Conservation (phyloP, 2,113 vertebrate genomes). For the Xyliphius kryptos region DNA sequence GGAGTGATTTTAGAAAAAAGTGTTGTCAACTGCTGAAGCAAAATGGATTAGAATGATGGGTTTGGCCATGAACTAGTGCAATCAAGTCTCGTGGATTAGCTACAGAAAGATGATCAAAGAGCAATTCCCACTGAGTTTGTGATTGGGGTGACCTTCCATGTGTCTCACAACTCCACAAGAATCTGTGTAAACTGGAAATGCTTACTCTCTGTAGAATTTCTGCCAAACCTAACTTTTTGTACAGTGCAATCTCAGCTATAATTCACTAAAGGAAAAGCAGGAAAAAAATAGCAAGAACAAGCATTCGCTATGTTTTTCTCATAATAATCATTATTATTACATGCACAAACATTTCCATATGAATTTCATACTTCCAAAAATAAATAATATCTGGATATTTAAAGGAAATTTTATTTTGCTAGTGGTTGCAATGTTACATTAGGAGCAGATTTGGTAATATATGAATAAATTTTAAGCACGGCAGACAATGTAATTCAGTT, state of each 20-base stretch:
- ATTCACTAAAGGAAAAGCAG: constrained; percentile 26
- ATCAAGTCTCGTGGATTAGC: constrained; percentile 45
- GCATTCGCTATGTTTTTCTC: too few species aligned
- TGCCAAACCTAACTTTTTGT: constrained; percentile 23
- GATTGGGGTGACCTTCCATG: constrained; percentile 39
- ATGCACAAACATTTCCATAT: too few species aligned
- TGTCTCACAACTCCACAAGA: constrained; percentile 40
- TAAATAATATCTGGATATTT: too few species aligned
- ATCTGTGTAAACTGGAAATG: constrained; percentile 52
- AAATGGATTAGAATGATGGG: constrained; percentile 29
- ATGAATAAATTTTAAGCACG: too few species aligned
- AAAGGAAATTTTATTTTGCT: too few species aligned
- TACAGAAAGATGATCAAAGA: constrained; percentile 43
- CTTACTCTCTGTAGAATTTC: constrained; percentile 39
- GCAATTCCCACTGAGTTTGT: constrained; percentile 50
- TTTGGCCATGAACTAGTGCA: constrained; percentile 29
- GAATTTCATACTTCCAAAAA: too few species aligned
- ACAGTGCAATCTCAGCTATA: constrained; percentile 14
- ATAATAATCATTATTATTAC: too few species aligned
- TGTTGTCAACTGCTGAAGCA: not conserved
- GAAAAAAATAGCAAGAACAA: constrained; percentile 26
- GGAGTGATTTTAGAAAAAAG: constrained; percentile 2
- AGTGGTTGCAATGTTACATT: too few species aligned
- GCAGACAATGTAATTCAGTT: too few species aligned
- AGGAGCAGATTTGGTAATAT: too few species aligned